Conservation (phyloP, 2,113 vertebrate genomes). For the Clarias macrocephalus region DNA sequence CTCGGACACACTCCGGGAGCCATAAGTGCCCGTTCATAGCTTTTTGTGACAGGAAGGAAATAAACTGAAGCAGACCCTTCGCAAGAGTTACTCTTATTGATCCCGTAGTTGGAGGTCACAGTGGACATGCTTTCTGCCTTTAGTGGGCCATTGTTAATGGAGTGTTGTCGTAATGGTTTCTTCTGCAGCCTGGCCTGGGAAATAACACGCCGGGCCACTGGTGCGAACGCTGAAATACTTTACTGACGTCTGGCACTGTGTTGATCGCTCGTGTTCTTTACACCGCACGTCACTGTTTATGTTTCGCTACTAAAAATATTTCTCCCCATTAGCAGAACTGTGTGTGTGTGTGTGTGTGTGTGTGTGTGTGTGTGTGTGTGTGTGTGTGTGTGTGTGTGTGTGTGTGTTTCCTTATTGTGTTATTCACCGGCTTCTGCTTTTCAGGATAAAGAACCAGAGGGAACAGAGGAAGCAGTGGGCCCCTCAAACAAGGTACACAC, state of each 20-base stretch:
- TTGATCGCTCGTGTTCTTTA: constrained; percentile 5
- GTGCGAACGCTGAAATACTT: neutral
- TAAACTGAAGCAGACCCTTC: neutral
- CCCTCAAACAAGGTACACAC: constrained; percentile 44
- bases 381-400: constrained; percentile 42
- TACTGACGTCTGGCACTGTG: neutral
- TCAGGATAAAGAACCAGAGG: constrained; percentile 49
- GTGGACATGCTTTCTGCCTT: neutral
- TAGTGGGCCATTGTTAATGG: constrained; percentile 12
- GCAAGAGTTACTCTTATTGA: neutral
- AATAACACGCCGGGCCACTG: neutral
- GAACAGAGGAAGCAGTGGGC: constrained; percentile 46
- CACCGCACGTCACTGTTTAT: constrained; percentile 38
- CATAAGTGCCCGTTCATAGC: neutral
- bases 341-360: constrained; percentile 3
- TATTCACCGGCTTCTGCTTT: constrained; percentile 43
- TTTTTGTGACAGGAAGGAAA: constrained; percentile 9
- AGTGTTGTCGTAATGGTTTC: constrained; percentile 12
- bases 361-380: constrained; percentile 21
- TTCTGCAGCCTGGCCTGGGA: neutral
- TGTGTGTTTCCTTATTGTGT: constrained; percentile 40
- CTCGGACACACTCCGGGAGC: neutral
- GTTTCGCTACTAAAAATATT: constrained; percentile 49
- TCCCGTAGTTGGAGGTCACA: neutral
- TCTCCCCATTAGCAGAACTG: constrained; percentile 19